Base-by-base conservation (phyloP, 2,113 vertebrate genomes). In the Tinamus guttatus region DNA sequence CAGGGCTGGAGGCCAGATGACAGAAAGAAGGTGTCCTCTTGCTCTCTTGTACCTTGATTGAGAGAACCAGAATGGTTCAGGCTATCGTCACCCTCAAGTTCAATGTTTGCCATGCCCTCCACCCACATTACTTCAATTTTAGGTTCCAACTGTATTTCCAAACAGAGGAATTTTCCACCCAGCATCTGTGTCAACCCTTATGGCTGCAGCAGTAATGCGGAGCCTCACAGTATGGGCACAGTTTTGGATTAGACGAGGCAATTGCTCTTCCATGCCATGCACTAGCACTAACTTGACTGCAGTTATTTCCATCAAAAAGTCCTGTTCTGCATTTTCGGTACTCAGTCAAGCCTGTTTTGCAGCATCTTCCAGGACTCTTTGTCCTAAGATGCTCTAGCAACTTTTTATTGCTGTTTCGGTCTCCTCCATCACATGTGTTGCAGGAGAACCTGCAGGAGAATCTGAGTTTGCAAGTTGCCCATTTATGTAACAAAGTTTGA, bases 201-300 rank as follows among this genome's bases (percentile, higher is more conserved):
- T 21, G 20, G 51, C 27, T 38, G 30, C 11, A 70, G 70, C 38
- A 54, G 27, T 9, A 54, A 54, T 32, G 45, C 27, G 7, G 20
- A 65, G 19, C 40, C 5, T 24, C 15, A 4, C 0, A 10, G 28
- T 24, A 56, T 11, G 9, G 38, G 28, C 38, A 32, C 12, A 41
- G n/a, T 7, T 5, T 32, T 45, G 65, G 47, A 63, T 38, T 11
- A 91, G 15, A 51, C 0, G 2, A 70, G 24, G 25, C 7, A 62
- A 58, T 10, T 47, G 8, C 34, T 78, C 27, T 21, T 17, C 2
- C 7, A 74, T 43, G 43, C 45, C 20, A 15, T 0, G 1, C 15
- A 9, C 32, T 25, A 38, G 2, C 12, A 51, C 49, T 71, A 49
- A 59, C 13, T 77, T 22, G 15, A 25, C 16, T 51, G 65, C 7